Conservation (phyloP, 2,113 vertebrate species). For the Sturnira hondurensis region DNA sequence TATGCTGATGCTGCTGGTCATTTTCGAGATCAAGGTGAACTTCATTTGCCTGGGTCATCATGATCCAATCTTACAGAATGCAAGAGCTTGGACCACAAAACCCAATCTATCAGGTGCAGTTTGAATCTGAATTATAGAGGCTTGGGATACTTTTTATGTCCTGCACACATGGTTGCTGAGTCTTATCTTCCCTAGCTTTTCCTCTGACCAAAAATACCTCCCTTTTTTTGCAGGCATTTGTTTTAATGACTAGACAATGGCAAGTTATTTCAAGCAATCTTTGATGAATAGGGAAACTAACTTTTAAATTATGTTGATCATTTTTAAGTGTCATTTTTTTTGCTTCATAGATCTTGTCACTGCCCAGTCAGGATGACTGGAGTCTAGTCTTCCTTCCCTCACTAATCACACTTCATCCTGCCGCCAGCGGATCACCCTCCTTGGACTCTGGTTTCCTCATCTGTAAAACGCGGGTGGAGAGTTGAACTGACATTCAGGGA, state of each 20-base stretch:
- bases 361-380: neutral
- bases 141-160: neutral
- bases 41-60: neutral
- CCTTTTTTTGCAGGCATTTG: neutral
- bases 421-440: neutral
- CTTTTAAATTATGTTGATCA: neutral
- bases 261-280: neutral
- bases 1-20: neutral
- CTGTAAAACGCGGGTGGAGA: neutral
- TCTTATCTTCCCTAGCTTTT: neutral
- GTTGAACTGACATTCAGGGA: neutral
- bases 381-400: neutral
- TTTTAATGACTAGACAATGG: neutral
- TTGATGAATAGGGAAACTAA: neutral
- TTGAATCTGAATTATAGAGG: neutral
- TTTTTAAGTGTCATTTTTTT: neutral
- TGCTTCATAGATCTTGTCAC: neutral
- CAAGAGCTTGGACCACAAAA: neutral
- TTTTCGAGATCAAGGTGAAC: neutral
- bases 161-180: neutral
- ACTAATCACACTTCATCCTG: neutral
- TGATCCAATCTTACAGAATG: neutral
- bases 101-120: neutral
- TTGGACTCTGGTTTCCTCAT: neutral
- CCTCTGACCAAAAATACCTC: neutral